Conservation (phyloP, 2,113 vertebrate species). For the Oxyruncus cristatus region DNA sequence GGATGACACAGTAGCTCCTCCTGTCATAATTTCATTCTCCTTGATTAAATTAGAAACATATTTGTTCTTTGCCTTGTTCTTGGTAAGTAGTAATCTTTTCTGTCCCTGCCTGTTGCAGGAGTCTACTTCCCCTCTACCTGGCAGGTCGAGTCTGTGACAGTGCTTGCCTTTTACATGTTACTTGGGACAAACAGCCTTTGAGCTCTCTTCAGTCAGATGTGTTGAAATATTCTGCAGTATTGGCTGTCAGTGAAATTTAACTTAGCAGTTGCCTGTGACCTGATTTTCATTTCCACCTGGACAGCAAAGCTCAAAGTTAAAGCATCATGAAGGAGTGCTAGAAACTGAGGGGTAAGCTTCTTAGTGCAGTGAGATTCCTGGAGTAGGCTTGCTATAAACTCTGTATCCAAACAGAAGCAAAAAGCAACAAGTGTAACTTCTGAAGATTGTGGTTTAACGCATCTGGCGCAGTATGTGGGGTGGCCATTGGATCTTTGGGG, state of each 20-base stretch:
- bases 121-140: background rate
- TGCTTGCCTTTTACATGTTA: background rate
- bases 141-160: background rate
- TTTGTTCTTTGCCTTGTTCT: background rate
- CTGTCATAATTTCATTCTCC: background rate
- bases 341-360: background rate
- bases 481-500: background rate
- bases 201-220: background rate
- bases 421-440: background rate
- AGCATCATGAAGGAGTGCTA: background rate
- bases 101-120: background rate
- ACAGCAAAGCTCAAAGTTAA: background rate
- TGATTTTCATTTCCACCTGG: background rate
- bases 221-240: background rate
- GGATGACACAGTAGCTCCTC: background rate
- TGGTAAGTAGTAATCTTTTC: background rate
- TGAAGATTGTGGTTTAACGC: background rate
- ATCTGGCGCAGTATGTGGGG: background rate
- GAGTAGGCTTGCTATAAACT: background rate
- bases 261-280: background rate
- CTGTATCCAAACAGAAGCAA: background rate
- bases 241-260: background rate
- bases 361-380: background rate
- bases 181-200: background rate
- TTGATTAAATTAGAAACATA: background rate